A percentile compares a stretch with the other conserved stretches of the same genome.
Evolutionary conservation across 2,797 vertebrate genomes (phyloP).

Genomic region (Neosilurus mollespiculum): DNA sequence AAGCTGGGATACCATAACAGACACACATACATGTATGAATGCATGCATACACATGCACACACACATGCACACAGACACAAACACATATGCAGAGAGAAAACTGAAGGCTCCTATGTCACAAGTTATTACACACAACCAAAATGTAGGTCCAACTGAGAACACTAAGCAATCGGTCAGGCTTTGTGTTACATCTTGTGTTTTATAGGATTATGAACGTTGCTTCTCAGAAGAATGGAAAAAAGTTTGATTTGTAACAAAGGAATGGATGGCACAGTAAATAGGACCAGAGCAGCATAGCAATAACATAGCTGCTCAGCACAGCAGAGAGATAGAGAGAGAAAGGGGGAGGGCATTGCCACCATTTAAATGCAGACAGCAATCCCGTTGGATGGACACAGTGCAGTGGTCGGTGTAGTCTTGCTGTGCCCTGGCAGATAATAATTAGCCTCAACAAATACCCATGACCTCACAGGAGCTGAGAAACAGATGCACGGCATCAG

Average conservation of each 20-base stretch:
- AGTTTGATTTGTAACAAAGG: constrained; percentile 62
- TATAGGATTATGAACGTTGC: constrained; percentile 79
- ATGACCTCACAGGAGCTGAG: constrained; percentile 56
- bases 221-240: constrained; percentile 60
- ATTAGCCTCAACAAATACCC: constrained; percentile 56
- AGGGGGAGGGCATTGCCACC: constrained; percentile 33
- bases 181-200: constrained; percentile 65
- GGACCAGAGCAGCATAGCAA: constrained; percentile 59
- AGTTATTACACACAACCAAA: constrained; percentile 10
- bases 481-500: constrained; percentile 62
- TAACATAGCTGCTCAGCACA: constrained; percentile 37
- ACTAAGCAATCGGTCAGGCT: constrained; percentile 68
- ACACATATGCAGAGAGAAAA: constrained; percentile 5
- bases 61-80: not conserved
- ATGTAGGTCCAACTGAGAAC: constrained; percentile 62
- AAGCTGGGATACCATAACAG: constrained; percentile 33
- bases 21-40: too few species aligned
- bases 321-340: not conserved
- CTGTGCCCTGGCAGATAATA: constrained; percentile 61
- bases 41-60: not conserved
- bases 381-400: constrained; percentile 64
- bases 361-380: constrained; percentile 69
- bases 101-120: constrained; percentile 15
- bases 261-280: constrained; percentile 43
- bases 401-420: constrained; percentile 57